A percentile compares a stretch with the other conserved stretches of the same genome.
These are phyloP conservation scores for Drosophila sp. DNA, from an alignment of 1,140 invertebrate genomes.

Conservation along the genomic window DNA sequence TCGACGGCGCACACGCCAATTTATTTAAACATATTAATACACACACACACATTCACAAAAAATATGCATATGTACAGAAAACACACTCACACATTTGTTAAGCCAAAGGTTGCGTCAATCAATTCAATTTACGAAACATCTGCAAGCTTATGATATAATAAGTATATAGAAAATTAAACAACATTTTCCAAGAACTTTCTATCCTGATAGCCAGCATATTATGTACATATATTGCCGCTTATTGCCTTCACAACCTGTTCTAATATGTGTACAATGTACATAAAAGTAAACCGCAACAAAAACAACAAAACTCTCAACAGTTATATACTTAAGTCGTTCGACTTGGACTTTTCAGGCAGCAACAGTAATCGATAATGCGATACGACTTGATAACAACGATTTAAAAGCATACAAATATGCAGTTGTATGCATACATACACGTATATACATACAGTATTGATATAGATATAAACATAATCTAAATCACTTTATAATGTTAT, in stretches of 20 bases:
- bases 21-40: slow-evolving; percentile 62
- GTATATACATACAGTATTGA: slow-evolving; percentile 15
- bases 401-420: slow-evolving; percentile 1
- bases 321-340: slow-evolving; percentile 29
- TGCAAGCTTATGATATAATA: slow-evolving; percentile 36
- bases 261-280: not conserved
- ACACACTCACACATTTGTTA: slow-evolving; percentile 8
- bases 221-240: not conserved
- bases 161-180: slow-evolving; percentile 45
- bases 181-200: slow-evolving; percentile 35
- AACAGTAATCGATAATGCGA: slow-evolving; percentile 69
- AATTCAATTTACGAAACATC: slow-evolving; percentile 48
- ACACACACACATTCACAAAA: slow-evolving; percentile 24
- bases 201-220: slow-evolving; percentile 14
- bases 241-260: slow-evolving; percentile 27
- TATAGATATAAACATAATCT: slow-evolving; percentile 30
- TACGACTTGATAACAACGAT: slow-evolving; percentile 42
- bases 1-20: slow-evolving; percentile 28
- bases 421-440: slow-evolving; percentile 10
- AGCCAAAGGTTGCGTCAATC: slow-evolving; percentile 39
- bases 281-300: not conserved
- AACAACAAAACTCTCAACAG: slow-evolving; percentile 28
- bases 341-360: slow-evolving; percentile 35
- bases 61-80: slow-evolving; percentile 3
- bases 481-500: slow-evolving; percentile 40